A percentile compares a stretch with the other conserved stretches of the same genome.
Evolutionary conservation across 2,113 vertebrate genomes (phyloP).

Genomic region (Cynocephalus volans): DNA sequence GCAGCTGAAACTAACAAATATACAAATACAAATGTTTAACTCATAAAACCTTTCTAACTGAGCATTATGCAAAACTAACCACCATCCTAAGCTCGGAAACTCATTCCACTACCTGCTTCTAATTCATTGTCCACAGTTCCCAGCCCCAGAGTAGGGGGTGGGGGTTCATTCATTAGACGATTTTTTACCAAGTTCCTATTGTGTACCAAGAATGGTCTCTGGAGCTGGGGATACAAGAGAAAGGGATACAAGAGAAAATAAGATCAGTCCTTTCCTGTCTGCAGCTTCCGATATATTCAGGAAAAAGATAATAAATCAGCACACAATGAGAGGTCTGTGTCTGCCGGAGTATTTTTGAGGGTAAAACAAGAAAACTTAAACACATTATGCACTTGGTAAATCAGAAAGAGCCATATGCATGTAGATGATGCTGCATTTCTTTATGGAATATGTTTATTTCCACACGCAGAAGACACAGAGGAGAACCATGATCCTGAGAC

Average conservation of each 20-base stretch:
- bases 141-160: rapidly evolving
- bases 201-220: background rate
- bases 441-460: background rate
- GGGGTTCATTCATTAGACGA: background rate
- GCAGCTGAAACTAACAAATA: background rate
- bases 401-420: background rate
- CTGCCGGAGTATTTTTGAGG: background rate
- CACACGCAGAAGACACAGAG: background rate
- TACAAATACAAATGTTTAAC: background rate
- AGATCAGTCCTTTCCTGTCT: background rate
- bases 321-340: background rate
- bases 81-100: background rate
- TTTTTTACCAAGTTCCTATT: background rate
- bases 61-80: background rate
- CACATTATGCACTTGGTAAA: background rate
- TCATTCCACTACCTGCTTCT: background rate
- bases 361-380: background rate
- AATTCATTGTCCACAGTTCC: background rate
- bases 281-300: background rate
- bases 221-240: too few relatives aligned
- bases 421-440: background rate
- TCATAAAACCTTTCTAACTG: background rate
- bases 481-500: background rate
- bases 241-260: background rate
- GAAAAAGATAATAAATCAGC: background rate